Base-by-base conservation (phyloP, 2,797 vertebrate species). In the Acestrorhynchus altus region DNA sequence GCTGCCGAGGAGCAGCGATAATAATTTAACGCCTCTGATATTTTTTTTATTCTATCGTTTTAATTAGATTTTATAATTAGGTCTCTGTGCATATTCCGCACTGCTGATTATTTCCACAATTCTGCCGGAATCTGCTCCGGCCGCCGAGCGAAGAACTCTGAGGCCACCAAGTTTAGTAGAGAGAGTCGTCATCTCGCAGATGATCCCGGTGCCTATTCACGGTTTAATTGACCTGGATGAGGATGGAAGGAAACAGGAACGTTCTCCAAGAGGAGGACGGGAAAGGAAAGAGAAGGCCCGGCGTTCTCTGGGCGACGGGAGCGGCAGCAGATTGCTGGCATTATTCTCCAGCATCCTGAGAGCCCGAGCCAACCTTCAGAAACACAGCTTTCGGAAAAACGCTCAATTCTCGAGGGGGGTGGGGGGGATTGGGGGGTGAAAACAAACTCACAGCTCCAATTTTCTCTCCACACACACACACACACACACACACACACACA, bases 161-260 rank as follows among this genome's bases (percentile, higher is more conserved):
- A 6, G 59, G 35, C 59, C 31, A 35, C 35, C 9, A 40, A 39
- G 16, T 44, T 16, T 16, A 49, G 20, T 20, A 22, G 20, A 65
- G 24, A 8, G 26, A 69, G 56, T 24, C 8, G 39, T 26, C 31
- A 60, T 13, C 44, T 26, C n/a, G 13, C 11, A 8, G 59, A 57
- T 65, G 59, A 74, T 63, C 42, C 1, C 15, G 26, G 57, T 28
- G 44, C 24, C 63, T 57, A 46, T 61, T 72, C 72, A 9, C 73
- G 67, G n/a, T 67, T 76, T 72, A 72, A 81, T 76, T 71, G 78
- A 80, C 72, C 78, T 66, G 78, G 72, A 51, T 61, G 66, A 59
- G 56, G 67, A 80, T 65, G 57, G 73, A 66, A 72, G 73, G 59
- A 75, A 80, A 72, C 22, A 47, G 67, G 67, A 66, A 40, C 78